A percentile compares a stretch with the other conserved stretches of the same genome.
These are phyloP conservation scores for Xenopus borealis DNA, from an alignment of 2,113 vertebrate species.

Conservation along the genomic window DNA sequence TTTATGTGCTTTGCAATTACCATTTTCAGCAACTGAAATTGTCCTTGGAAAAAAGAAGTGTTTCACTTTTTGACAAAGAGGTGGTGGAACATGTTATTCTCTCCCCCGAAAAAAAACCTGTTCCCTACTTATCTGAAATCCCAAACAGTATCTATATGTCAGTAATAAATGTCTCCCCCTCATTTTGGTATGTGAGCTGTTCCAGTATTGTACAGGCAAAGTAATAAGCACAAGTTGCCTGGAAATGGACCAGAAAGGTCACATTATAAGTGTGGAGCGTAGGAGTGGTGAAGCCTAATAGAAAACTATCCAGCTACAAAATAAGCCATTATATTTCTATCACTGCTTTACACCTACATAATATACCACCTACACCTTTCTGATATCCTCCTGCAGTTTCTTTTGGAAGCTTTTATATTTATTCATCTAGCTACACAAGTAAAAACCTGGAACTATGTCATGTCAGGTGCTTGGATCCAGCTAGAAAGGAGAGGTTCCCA, in stretches of 20 bases:
- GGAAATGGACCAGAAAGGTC: constrained; percentile 13
- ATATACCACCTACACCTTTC: no score
- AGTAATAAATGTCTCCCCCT: constrained; percentile 18
- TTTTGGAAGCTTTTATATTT: no score
- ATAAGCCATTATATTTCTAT: no score
- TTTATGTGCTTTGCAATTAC: constrained; percentile 15
- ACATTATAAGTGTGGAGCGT: not conserved
- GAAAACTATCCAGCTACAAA: no score
- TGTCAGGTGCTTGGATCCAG: no score
- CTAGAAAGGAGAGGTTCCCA: no score
- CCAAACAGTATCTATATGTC: not conserved
- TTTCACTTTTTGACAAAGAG: no score
- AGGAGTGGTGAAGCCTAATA: not conserved
- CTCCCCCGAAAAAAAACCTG: not conserved
- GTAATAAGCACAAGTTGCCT: not conserved
- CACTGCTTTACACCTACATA: no score
- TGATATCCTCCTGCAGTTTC: no score
- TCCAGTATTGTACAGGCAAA: constrained; percentile 11
- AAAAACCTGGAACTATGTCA: no score
- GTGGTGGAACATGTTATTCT: not conserved
- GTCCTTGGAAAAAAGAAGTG: not conserved
- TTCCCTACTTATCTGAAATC: not conserved
- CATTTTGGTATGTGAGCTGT: constrained; percentile 2
- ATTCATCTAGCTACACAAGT: no score
- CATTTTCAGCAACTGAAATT: constrained; percentile 5